Base-by-base conservation (phyloP, 2,888 invertebrate species). In the Smittia aterrima region DNA sequence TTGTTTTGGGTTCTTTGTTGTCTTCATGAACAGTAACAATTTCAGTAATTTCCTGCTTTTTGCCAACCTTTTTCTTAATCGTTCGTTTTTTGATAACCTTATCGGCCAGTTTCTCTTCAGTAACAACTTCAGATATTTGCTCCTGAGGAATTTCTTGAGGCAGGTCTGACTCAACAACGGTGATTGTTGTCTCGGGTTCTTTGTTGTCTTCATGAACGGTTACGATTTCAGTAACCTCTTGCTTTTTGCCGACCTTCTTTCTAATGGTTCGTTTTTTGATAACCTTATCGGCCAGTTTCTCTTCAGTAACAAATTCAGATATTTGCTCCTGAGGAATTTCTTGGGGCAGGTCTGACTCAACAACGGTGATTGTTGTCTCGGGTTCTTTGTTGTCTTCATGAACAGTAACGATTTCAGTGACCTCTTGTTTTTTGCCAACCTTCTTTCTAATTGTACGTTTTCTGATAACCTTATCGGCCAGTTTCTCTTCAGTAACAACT, bases 161-260 rank as follows among this genome's bases (percentile, higher is more conserved):
- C n/a, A 40, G 9, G 11, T 16, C 27, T 27, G 75, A 73, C 58
- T 80, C 81, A 70, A 79, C 76, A 16, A 81, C 78, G 7, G 79
- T 77, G 25, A 82, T 79, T 22, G 79, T 78, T 67, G 79, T 79
- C 77, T 79, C 76, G 24, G 81, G 81, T 77, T 78, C 76, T 78
- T 79, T 79, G 73, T 77, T 79, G 76, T 77, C 80, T 77, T 79
- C 79, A 77, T 79, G 79, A 74, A 76, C 77, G 20, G 75, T 79
- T 75, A 78, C 78, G 68, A 78, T 78, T 75, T 79, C 78, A 2
- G 79, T 79, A 1, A 78, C 77, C 78, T 82, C 80, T 77, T 80
- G 78, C 77, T 74, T 76, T 32, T 75, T 74, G 24, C 70, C 64
- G 20, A 75, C n/a, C 6, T 64, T 25, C 22, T 75, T 75, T 54